A percentile compares a stretch with the other conserved stretches of the same genome.
These are phyloP conservation scores for Spodoptera picta DNA, from an alignment of 2,888 invertebrate genomes.

Conservation along the genomic window DNA sequence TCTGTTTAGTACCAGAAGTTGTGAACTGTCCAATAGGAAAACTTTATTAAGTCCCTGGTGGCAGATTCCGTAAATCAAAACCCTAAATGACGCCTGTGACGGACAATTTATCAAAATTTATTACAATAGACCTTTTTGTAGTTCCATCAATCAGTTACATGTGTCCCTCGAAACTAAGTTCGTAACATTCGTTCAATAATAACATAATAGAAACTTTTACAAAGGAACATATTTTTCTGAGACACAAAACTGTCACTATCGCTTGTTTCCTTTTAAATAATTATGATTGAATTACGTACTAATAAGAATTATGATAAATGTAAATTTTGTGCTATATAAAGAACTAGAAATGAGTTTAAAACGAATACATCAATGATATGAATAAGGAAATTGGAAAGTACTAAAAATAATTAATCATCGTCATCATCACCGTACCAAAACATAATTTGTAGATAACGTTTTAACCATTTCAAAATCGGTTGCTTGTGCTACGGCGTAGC, in stretches of 20 bases:
- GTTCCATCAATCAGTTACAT: slow-evolving; percentile 28
- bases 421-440: no score
- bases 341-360: not conserved
- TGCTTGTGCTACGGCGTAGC: slow-evolving; percentile 13
- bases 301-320: slow-evolving; percentile 1
- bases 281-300: slow-evolving; percentile 35
- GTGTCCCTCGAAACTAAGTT: slow-evolving; percentile 15
- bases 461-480: no score
- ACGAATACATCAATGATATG: no score
- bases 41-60: no score
- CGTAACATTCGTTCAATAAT: slow-evolving; percentile 11
- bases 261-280: slow-evolving; percentile 6
- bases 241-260: slow-evolving; percentile 5
- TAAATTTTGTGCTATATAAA: slow-evolving; percentile 5
- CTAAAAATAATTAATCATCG: no score
- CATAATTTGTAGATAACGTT: no score
- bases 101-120: no score
- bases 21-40: no score
- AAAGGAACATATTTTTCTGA: slow-evolving; percentile 18
- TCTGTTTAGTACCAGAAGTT: no score
- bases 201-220: slow-evolving; percentile 23
- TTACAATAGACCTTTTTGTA: slow-evolving; percentile 21
- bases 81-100: no score
- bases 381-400: no score
- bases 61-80: no score